Percentiles rank a stretch among this genome's conserved stretches.
Evolutionary conservation across 2,113 vertebrate species (phyloP).

Genomic region (Menidia beryllina): DNA sequence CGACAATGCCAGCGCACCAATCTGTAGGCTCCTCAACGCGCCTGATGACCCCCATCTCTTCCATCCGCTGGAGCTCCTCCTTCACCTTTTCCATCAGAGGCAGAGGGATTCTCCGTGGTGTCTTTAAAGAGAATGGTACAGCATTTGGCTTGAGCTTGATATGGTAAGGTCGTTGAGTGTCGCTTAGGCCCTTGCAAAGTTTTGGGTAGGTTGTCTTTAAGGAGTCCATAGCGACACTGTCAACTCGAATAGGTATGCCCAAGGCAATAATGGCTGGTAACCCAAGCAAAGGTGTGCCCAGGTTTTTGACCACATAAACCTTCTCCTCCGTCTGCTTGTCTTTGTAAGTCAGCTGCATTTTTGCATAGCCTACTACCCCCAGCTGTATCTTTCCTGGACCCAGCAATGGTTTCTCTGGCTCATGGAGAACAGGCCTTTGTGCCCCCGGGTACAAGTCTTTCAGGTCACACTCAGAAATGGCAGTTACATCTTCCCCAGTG

Average conservation of each 20-base stretch:
- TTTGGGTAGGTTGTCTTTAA: conserved; percentile 1
- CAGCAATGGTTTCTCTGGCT: neutral
- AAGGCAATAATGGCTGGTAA: conserved; percentile 6
- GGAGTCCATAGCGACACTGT: conserved; percentile 7
- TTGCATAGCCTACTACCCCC: neutral
- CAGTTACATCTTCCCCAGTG: too few relatives aligned
- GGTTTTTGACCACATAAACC: neutral
- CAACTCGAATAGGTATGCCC: neutral
- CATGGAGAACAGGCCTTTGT: too few relatives aligned
- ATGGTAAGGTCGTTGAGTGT: neutral
- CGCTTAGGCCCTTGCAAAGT: neutral
- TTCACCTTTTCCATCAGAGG: conserved; percentile 15
- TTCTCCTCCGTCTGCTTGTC: too few relatives aligned
- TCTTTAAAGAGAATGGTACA: neutral
- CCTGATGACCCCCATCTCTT: neutral
- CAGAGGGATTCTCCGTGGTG: neutral
- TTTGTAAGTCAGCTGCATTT: too few relatives aligned
- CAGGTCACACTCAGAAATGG: too few relatives aligned
- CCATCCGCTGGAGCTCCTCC: neutral
- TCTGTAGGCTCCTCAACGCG: conserved; percentile 1
- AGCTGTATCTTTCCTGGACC: neutral
- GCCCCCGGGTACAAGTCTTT: too few relatives aligned
- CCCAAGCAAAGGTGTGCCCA: neutral
- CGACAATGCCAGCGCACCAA: neutral
- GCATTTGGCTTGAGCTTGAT: conserved; percentile 6